phyloP scores from a whole-genome alignment of 2,888 invertebrate species.

The Drosophila eohydei region DNA sequence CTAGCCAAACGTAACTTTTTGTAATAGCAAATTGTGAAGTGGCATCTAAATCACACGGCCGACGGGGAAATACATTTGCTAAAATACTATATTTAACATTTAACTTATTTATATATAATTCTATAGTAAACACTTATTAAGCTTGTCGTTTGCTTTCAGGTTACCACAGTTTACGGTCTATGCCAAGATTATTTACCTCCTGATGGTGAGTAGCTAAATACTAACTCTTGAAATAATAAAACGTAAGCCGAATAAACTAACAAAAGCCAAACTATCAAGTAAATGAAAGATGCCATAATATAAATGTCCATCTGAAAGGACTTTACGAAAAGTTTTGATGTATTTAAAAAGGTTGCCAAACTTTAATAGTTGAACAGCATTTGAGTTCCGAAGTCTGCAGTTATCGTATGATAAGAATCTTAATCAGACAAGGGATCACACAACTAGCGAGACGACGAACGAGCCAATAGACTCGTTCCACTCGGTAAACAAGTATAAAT shows the following conservation, averaged over 20 bases:
- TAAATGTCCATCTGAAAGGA: too few species aligned
- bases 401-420: background rate
- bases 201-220: constrained; percentile 89
- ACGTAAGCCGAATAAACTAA: constrained; percentile 1
- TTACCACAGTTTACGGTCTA: constrained; percentile 96
- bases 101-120: background rate
- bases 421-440: background rate
- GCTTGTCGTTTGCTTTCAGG: constrained; percentile 87
- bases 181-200: constrained; percentile 95
- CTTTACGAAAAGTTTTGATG: too few species aligned
- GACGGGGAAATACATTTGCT: constrained; percentile 9
- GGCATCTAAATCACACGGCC: background rate
- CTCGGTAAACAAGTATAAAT: background rate
- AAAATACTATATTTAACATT: background rate
- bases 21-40: background rate
- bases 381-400: background rate
- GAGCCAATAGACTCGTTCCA: background rate
- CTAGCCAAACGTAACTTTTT: background rate
- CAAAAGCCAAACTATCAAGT: too few species aligned
- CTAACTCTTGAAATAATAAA: background rate
- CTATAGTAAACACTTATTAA: constrained; percentile 19
- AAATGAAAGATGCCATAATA: too few species aligned
- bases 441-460: too few species aligned
- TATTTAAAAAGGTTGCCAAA: background rate
- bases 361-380: too few species aligned